Evolutionary conservation across 2,797 vertebrate species (phyloP), one percentile per base, ranked within the genome.

Genomic region (Sebastes cheni): DNA sequence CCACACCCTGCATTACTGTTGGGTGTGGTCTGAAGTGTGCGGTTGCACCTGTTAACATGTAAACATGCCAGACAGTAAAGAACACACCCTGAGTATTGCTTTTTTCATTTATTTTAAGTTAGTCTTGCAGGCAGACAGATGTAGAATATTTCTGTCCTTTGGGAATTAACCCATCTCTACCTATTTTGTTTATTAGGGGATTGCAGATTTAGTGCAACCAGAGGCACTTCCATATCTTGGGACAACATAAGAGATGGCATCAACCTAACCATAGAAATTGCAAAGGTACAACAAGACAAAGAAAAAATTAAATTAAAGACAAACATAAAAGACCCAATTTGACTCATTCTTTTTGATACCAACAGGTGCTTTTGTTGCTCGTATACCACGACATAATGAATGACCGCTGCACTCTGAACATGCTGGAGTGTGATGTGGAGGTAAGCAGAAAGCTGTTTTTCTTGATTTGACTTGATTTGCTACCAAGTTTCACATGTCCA

Each of bases 341-440:
- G 18, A 83, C 16, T 79, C 1, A 2, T 16, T 32, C 11, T 72
- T 46, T 88, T 8, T 88, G 7, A 30, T 72, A 1, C 65, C 60
- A 76, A 16, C 88, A 99, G 98, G 95, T 98, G 75, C 92, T 96
- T 0, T 92, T 98, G 87, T 83, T 99, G 80, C 96, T 99, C 0
- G 92, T 98, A 0, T 97, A 98, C 67, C 94, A 97, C 25, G 94
- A 95, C 12, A 95, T 97, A 64, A 95, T 98, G 95, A 97, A 96
- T 87, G 95, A 92, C 56, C 96, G 93, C 1, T 81, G 86, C 65
- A 95, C 96, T 60, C 94, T 97, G 64, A 94, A 93, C 6, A 86
- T 75, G 5, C 91, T 97, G 79, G 96, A 97, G 5, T 96, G 95
- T 36, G 91, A 96, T 12, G 95, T 94, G 3, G 97, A 98, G 96